These are phyloP conservation scores for Sitta europaea DNA, from an alignment of 2,113 vertebrate species.

Conservation along the genomic window DNA sequence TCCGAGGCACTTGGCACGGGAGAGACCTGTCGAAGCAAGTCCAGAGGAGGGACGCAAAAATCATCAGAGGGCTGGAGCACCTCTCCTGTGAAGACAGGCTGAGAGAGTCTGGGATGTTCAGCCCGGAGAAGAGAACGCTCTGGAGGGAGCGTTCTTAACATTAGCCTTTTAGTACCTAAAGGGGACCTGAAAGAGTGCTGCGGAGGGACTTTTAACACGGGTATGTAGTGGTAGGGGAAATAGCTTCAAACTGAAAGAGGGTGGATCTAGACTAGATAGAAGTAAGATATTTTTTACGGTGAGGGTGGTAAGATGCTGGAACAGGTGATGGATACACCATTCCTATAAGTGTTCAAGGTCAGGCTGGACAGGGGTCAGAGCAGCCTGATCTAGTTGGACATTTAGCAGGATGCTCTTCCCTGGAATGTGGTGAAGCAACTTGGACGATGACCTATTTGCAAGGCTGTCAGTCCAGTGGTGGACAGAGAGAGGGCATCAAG, in stretches of 20 bases:
- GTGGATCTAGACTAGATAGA: accelerated
- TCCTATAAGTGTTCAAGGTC: neutral
- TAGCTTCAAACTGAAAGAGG: neutral
- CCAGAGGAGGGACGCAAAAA: neutral
- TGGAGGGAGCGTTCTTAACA: accelerated
- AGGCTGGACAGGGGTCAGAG: accelerated
- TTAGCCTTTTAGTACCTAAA: neutral
- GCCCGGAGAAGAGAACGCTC: neutral
- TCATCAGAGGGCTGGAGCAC: neutral
- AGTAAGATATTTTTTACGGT: accelerated
- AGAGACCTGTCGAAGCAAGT: neutral
- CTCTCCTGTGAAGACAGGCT: neutral
- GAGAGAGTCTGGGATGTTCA: neutral
- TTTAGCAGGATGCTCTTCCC: neutral
- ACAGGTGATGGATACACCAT: neutral
- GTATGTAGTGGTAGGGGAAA: too few relatives aligned
- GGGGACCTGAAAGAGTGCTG: too few relatives aligned
- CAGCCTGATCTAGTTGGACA: neutral
- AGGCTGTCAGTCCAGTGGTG: neutral
- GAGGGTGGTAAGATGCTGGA: neutral
- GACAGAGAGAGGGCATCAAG: neutral
- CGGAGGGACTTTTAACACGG: neutral
- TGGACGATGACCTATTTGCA: neutral
- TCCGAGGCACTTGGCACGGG: too few relatives aligned
- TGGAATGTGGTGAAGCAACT: neutral